Conservation (phyloP, 2,888 invertebrate species). For the Electrophaes corylata region DNA sequence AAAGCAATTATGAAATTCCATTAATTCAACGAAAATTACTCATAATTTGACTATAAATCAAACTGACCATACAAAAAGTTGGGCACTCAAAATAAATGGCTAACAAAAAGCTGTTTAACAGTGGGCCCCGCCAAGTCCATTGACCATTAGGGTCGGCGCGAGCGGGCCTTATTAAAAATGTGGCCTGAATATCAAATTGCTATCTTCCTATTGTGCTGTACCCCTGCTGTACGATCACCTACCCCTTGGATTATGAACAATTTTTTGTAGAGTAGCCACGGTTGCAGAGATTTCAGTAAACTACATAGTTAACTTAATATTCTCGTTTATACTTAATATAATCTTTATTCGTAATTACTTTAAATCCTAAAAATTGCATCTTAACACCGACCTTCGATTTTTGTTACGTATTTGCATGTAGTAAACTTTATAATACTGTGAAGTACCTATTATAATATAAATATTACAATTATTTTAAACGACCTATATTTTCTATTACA, state of each 20-base stretch:
- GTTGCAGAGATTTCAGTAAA: conserved; percentile 31
- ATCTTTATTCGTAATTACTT: too few species aligned
- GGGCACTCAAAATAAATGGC: conserved; percentile 60
- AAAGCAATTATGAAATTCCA: not conserved
- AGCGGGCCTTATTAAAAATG: conserved; percentile 82
- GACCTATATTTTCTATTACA: too few species aligned
- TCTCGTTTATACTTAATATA: too few species aligned
- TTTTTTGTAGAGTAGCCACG: conserved; percentile 48
- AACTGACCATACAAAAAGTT: conserved; percentile 50
- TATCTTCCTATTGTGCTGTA: conserved; percentile 75
- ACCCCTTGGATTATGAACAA: conserved; percentile 57
- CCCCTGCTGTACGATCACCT: conserved; percentile 60
- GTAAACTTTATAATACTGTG: too few species aligned
- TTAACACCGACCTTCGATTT: too few species aligned
- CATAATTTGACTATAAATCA: conserved; percentile 33
- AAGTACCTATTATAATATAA: too few species aligned
- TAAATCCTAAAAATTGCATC: too few species aligned
- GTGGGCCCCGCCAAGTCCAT: conserved; percentile 57
- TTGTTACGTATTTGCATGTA: too few species aligned
- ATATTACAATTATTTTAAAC: too few species aligned
- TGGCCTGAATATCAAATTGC: conserved; percentile 85
- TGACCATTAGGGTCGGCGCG: conserved; percentile 59
- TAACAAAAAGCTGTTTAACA: conserved; percentile 73
- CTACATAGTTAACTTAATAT: not conserved
- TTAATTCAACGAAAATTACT: conserved; percentile 1